Evolutionary conservation across 2,113 vertebrate species (phyloP).

Genomic region (Eudyptes chrysolophus): DNA sequence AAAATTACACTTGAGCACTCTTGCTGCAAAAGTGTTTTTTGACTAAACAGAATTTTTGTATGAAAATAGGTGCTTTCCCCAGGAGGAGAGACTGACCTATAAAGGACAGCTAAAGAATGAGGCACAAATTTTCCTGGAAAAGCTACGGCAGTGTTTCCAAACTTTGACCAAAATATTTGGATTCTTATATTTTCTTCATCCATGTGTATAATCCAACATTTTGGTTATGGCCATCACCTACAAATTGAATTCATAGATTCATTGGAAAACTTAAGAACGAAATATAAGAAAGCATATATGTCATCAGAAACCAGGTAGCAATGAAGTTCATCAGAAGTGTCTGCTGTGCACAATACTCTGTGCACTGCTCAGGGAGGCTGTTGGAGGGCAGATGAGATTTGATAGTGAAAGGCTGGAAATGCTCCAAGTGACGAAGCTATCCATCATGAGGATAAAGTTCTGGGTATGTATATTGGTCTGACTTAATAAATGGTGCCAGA

Average conservation of each 20-base stretch:
- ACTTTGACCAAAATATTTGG: background rate
- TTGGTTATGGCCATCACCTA: background rate
- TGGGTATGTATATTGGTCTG: background rate
- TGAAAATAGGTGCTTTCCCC: background rate
- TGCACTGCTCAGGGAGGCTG: background rate
- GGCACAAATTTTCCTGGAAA: background rate
- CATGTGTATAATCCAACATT: background rate
- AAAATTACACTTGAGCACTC: background rate
- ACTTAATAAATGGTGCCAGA: background rate
- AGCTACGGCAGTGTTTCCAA: background rate
- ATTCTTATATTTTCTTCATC: background rate
- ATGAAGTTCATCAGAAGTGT: background rate
- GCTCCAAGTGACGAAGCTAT: background rate
- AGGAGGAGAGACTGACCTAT: background rate
- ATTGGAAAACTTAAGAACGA: background rate
- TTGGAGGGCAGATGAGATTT: background rate
- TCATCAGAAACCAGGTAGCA: background rate
- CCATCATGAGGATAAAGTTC: background rate
- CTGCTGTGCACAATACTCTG: background rate
- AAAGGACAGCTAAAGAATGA: background rate
- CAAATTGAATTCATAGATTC: background rate
- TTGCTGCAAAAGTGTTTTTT: background rate
- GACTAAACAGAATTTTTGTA: background rate
- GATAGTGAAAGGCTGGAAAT: background rate
- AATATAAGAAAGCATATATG: background rate